Evolutionary conservation across 2,888 invertebrate species (phyloP).

Genomic region (Nipponacmea schrenckii): DNA sequence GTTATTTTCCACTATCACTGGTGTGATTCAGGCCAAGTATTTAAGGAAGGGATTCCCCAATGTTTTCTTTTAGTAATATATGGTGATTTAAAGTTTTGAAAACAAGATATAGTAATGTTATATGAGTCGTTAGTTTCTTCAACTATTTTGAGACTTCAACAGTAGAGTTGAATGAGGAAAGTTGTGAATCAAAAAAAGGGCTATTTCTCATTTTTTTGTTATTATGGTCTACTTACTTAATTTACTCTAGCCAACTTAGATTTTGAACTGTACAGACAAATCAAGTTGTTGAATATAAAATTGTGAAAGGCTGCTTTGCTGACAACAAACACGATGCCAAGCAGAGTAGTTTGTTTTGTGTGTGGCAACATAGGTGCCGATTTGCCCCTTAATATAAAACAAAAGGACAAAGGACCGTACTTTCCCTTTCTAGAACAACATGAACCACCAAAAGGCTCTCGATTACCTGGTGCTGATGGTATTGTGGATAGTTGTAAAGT

Average conservation of each 20-base stretch:
- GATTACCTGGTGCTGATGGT: constrained; percentile 65
- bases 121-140: too few relatives aligned
- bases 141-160: too few relatives aligned
- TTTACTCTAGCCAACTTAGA: too few relatives aligned
- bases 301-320: background rate
- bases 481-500: constrained; percentile 82
- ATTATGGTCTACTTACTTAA: too few relatives aligned
- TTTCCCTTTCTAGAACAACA: constrained; percentile 93
- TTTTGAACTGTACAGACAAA: too few relatives aligned
- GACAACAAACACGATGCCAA: constrained; percentile 40
- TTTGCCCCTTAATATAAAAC: constrained; percentile 43
- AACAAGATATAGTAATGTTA: too few relatives aligned
- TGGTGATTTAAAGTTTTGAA: background rate
- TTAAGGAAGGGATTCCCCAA: constrained; percentile 7
- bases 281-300: background rate
- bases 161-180: too few relatives aligned
- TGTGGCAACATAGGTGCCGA: constrained; percentile 64
- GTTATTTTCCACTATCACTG: background rate
- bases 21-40: background rate
- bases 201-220: too few relatives aligned
- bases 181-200: too few relatives aligned
- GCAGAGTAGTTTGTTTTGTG: constrained; percentile 63
- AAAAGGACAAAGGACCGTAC: constrained; percentile 73
- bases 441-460: constrained; percentile 82
- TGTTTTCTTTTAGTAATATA: background rate